These are phyloP conservation scores for Drosophila incognita DNA, from an alignment of 2,888 invertebrate genomes.

Conservation along the genomic window DNA sequence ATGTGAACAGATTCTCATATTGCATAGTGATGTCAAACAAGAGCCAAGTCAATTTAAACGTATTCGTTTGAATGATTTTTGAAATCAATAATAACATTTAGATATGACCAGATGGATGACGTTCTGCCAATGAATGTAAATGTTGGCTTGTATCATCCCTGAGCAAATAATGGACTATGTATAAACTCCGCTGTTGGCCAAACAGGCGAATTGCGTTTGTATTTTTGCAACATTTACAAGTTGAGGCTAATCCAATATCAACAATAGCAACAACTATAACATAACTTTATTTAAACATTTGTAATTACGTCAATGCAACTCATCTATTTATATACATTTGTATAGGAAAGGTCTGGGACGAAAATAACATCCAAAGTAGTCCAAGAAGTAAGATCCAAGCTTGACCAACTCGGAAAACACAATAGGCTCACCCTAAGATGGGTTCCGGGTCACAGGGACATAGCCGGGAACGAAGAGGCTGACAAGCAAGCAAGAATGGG, in stretches of 20 bases:
- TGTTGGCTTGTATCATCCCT: slow-evolving; percentile 16
- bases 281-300: slow-evolving; percentile 31
- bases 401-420: too few relatives aligned
- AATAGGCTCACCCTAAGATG: too few relatives aligned
- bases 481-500: too few relatives aligned
- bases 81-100: neutral
- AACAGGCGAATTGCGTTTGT: slow-evolving; percentile 21
- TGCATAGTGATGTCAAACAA: neutral
- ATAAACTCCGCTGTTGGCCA: slow-evolving; percentile 28
- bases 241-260: slow-evolving; percentile 3
- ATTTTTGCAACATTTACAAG: slow-evolving; percentile 37
- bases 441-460: too few relatives aligned
- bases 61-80: neutral
- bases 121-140: neutral
- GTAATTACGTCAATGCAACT: neutral
- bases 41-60: neutral
- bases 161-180: slow-evolving; percentile 41
- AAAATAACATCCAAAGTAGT: too few relatives aligned
- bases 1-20: neutral
- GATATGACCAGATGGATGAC: neutral
- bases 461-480: too few relatives aligned
- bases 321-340: neutral
- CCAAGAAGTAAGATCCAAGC: too few relatives aligned
- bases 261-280: slow-evolving; percentile 13
- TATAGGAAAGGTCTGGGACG: neutral